A percentile compares a stretch with the other conserved stretches of the same genome.
Evolutionary conservation across 2,113 vertebrate genomes (phyloP).

Genomic region (Alethe diademata): DNA sequence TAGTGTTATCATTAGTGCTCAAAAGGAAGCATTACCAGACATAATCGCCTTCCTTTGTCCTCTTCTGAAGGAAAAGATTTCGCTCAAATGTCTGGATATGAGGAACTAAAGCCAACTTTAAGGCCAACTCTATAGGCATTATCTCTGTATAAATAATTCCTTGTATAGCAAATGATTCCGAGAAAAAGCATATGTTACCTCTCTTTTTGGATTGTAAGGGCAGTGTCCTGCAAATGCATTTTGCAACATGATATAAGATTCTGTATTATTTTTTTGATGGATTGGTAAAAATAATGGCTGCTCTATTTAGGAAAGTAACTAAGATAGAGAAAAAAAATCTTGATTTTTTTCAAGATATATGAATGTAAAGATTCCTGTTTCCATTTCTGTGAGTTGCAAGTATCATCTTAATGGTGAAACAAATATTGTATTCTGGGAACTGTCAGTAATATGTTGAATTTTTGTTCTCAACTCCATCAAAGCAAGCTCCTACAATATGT

Average conservation of each 20-base stretch:
- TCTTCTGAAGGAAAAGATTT: background rate
- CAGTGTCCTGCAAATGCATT: background rate
- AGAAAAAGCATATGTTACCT: background rate
- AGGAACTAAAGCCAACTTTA: background rate
- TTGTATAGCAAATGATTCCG: background rate
- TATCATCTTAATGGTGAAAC: background rate
- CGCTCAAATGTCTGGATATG: background rate
- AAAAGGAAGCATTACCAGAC: background rate
- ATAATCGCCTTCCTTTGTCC: background rate
- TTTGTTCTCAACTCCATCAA: background rate
- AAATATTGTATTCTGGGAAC: background rate
- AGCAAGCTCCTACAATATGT: rapidly evolving
- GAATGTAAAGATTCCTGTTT: background rate
- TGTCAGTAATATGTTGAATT: background rate
- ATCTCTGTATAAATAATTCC: background rate
- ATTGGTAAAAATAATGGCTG: background rate
- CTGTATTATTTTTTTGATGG: background rate
- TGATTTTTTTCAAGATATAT: background rate
- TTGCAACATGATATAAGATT: background rate
- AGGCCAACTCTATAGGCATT: background rate
- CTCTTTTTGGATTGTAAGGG: background rate
- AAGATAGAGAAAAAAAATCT: background rate
- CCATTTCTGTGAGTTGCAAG: background rate
- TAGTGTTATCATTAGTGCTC: background rate
- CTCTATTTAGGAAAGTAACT: background rate